A percentile compares a stretch with the other conserved stretches of the same genome.
Evolutionary conservation across 2,888 invertebrate genomes (phyloP).

Genomic region (Oligia latruncula): DNA sequence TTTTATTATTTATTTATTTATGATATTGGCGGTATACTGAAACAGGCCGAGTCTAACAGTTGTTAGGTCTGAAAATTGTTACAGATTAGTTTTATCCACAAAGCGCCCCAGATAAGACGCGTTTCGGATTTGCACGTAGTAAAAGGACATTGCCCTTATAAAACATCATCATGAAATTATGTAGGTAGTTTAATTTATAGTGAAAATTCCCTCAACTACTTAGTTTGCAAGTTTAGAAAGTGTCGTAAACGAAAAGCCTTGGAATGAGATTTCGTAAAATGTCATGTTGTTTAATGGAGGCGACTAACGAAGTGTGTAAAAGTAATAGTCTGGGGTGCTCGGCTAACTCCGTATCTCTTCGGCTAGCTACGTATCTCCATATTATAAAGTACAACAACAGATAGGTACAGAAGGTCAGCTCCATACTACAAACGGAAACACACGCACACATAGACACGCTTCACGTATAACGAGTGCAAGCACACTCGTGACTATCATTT

Average conservation of each 20-base stretch:
- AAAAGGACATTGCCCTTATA: constrained; percentile 2
- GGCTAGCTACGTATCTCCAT: constrained; percentile 27
- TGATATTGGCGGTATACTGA: too few relatives aligned
- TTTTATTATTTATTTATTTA: not conserved
- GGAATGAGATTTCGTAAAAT: constrained; percentile 57
- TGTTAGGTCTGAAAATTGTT: not conserved
- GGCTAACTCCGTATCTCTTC: constrained; percentile 47
- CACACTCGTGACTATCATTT: not conserved
- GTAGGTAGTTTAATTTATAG: constrained; percentile 39
- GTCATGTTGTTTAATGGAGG: constrained; percentile 62
- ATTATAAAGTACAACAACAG: not conserved
- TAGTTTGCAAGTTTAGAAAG: constrained; percentile 48
- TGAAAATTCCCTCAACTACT: constrained; percentile 27
- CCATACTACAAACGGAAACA: not conserved
- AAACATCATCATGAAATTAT: not conserved
- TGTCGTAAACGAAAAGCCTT: constrained; percentile 51
- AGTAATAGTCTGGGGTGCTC: constrained; percentile 54
- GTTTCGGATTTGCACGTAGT: not conserved
- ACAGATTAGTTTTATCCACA: not conserved
- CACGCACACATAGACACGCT: not conserved
- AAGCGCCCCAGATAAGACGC: too few relatives aligned
- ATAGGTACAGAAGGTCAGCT: constrained; percentile 13
- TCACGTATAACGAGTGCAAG: not conserved
- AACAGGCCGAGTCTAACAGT: too few relatives aligned
- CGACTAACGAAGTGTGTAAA: constrained; percentile 63